Evolutionary conservation across 2,888 invertebrate genomes (phyloP).

Genomic region (Doris montereyensis): DNA sequence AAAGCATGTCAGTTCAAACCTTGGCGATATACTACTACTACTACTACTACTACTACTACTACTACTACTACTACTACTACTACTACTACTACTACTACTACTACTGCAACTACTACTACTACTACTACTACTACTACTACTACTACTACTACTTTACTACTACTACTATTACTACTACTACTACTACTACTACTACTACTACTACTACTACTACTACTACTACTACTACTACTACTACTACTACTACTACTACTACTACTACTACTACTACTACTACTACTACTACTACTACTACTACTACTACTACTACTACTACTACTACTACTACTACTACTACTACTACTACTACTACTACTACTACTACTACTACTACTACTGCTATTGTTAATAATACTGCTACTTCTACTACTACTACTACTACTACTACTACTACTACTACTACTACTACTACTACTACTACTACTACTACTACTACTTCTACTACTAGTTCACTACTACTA

Average conservation of each 20-base stretch:
- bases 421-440: constrained; percentile 36
- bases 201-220: constrained; percentile 38
- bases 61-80: constrained; percentile 1
- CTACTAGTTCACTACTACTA: constrained; percentile 1
- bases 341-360: constrained; percentile 34
- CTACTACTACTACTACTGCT: constrained; percentile 31
- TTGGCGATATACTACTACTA: constrained; percentile 22
- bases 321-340: constrained; percentile 38
- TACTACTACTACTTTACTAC: constrained; percentile 13
- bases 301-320: constrained; percentile 37
- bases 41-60: constrained; percentile 27
- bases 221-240: constrained; percentile 24
- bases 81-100: constrained; percentile 5
- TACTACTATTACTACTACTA: too few relatives aligned
- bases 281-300: constrained; percentile 27
- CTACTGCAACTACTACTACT: constrained; percentile 27
- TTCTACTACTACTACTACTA: constrained; percentile 37
- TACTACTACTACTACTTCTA: neutral
- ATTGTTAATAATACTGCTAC: too few relatives aligned
- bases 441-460: constrained; percentile 23
- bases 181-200: constrained; percentile 28
- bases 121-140: constrained; percentile 34
- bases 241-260: neutral
- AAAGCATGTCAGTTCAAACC: too few relatives aligned
- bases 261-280: constrained; percentile 33